These are phyloP conservation scores for Galleria mellonella DNA, from an alignment of 1,140 invertebrate species.

Conservation along the genomic window DNA sequence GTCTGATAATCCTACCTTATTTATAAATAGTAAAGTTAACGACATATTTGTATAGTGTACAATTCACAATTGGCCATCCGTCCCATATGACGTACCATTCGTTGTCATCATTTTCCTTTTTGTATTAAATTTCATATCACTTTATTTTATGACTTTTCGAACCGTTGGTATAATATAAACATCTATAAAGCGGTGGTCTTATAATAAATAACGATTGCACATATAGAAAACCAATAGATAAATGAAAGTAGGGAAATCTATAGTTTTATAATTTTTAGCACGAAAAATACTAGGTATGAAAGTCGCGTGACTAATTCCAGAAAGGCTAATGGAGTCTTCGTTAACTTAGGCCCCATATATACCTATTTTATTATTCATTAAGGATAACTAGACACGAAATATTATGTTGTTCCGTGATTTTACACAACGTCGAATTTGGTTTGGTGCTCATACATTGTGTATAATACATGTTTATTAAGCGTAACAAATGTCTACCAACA, in stretches of 20 bases:
- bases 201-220: not conserved
- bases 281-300: too few species aligned
- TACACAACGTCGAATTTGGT: slow-evolving; percentile 3
- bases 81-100: slow-evolving; percentile 6
- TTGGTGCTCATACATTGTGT: slow-evolving; percentile 8
- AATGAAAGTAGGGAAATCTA: not conserved
- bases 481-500: not conserved
- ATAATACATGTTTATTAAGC: slow-evolving; percentile 7
- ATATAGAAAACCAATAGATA: not conserved
- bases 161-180: too few species aligned
- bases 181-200: too few species aligned
- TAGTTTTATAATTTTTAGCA: too few species aligned
- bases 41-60: not conserved
- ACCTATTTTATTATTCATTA: slow-evolving; percentile 1
- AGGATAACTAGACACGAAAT: slow-evolving; percentile 5
- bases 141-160: too few species aligned
- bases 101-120: slow-evolving; percentile 8
- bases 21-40: not conserved
- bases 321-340: not conserved
- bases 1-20: not conserved
- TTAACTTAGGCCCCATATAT: slow-evolving; percentile 7
- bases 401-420: slow-evolving; percentile 4
- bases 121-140: too few species aligned
- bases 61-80: slow-evolving; percentile 2
- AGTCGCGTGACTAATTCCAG: not conserved